Percentiles rank a stretch among this genome's conserved stretches.
phyloP scores from a whole-genome alignment of 2,888 invertebrate genomes.

The Graphium colonna region DNA sequence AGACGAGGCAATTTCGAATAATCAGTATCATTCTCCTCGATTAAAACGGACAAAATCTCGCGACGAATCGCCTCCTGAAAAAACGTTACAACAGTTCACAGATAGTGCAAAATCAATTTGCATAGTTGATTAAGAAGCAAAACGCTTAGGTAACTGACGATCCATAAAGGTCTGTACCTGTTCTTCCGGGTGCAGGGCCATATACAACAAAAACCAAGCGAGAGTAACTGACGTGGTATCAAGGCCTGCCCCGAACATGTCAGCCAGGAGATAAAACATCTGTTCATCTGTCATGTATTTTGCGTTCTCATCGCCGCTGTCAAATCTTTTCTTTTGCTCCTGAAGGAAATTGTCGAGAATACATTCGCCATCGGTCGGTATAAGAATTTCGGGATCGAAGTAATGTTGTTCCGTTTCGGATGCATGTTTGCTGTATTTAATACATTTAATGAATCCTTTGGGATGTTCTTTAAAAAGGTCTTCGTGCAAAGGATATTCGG shows the following conservation, averaged over 20 bases:
- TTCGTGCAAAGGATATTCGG: constrained; percentile 48
- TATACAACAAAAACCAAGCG: constrained; percentile 89
- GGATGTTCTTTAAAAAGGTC: constrained; percentile 57
- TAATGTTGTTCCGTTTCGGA: constrained; percentile 54
- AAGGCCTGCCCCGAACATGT: constrained; percentile 91
- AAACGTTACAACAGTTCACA: background rate
- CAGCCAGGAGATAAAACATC: constrained; percentile 86
- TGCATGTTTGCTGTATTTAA: constrained; percentile 62
- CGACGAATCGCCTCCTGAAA: constrained; percentile 80
- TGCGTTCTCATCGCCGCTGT: constrained; percentile 57
- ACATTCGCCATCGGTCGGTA: constrained; percentile 65
- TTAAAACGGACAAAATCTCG: constrained; percentile 73
- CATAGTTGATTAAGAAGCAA: constrained; percentile 10
- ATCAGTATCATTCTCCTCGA: constrained; percentile 80
- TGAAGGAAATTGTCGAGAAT: constrained; percentile 83
- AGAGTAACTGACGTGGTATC: constrained; percentile 91
- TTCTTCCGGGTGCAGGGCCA: constrained; percentile 84
- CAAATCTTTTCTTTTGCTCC: constrained; percentile 78
- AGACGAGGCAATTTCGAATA: constrained; percentile 77
- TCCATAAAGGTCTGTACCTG: constrained; percentile 67
- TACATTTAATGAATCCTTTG: constrained; percentile 63
- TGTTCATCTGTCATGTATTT: constrained; percentile 83
- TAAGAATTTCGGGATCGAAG: constrained; percentile 62
- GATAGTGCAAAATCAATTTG: constrained; percentile 12
- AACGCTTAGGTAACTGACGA: constrained; percentile 13